Conservation (phyloP, 2,888 invertebrate genomes). For the Anagyrus pseudococci region DNA sequence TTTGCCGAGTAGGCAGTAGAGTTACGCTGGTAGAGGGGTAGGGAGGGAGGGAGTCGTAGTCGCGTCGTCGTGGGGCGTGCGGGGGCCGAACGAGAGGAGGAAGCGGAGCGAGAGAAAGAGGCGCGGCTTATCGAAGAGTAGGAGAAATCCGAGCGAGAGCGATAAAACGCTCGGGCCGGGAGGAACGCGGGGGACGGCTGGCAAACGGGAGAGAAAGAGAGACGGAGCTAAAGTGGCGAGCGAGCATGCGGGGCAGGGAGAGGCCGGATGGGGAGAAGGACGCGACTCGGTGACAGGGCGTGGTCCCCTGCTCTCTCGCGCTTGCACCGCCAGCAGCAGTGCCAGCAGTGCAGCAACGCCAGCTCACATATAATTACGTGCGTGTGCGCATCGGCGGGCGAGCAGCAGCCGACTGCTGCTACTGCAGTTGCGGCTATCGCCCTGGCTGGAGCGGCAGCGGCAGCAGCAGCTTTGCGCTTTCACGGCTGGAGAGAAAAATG, state of each 20-base stretch:
- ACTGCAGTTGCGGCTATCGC: too few species aligned
- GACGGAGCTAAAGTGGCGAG: slow-evolving; percentile 20
- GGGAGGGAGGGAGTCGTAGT: too few species aligned
- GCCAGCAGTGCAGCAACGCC: too few species aligned
- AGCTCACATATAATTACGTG: too few species aligned
- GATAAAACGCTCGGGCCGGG: slow-evolving; percentile 15
- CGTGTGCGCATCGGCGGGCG: too few species aligned
- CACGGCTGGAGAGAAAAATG: too few species aligned
- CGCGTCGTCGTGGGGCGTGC: too few species aligned
- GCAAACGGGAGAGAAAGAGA: slow-evolving; percentile 30
- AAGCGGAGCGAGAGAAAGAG: slow-evolving; percentile 25
- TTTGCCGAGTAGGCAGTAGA: not conserved
- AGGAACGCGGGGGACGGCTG: slow-evolving; percentile 22
- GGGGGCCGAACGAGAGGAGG: not conserved
- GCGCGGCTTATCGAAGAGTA: slow-evolving; percentile 37
- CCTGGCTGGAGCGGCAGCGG: too few species aligned
- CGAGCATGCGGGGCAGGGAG: slow-evolving; percentile 29
- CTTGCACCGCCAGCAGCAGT: too few species aligned
- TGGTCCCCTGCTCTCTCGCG: slow-evolving; percentile 59
- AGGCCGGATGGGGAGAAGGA: slow-evolving; percentile 49
- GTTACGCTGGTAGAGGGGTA: not conserved
- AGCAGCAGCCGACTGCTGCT: too few species aligned
- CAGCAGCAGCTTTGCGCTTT: too few species aligned
- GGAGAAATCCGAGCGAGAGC: slow-evolving; percentile 27
- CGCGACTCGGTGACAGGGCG: slow-evolving; percentile 57